Conservation (phyloP, 2,888 invertebrate genomes). For the Pterostichus niger region DNA sequence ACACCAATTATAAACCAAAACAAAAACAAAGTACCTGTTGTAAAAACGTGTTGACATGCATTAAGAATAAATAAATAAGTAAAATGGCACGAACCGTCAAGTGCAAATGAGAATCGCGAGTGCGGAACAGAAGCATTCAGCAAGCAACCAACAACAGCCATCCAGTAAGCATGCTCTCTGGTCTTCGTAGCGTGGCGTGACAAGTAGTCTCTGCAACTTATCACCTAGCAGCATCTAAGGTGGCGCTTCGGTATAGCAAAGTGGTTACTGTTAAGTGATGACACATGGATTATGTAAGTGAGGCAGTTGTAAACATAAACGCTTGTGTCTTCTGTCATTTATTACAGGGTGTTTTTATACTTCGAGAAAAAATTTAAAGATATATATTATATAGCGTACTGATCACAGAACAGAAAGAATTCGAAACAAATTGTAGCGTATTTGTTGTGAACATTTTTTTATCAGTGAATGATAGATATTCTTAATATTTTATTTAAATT, state of each 20-base stretch:
- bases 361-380: no score
- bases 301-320: no score
- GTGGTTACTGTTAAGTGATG: slow-evolving; percentile 20
- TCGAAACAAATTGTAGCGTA: no score
- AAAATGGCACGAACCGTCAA: slow-evolving; percentile 44
- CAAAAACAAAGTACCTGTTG: slow-evolving; percentile 18
- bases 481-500: no score
- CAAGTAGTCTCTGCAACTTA: slow-evolving; percentile 49
- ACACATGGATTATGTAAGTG: slow-evolving; percentile 40
- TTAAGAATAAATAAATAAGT: slow-evolving; percentile 47
- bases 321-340: no score
- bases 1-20: slow-evolving; percentile 35
- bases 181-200: slow-evolving; percentile 44
- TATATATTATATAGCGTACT: no score
- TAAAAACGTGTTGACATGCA: slow-evolving; percentile 46
- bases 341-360: no score
- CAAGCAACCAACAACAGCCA: neutral
- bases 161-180: neutral
- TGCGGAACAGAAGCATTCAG: slow-evolving; percentile 9
- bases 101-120: slow-evolving; percentile 45
- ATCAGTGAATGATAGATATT: no score
- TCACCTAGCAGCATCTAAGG: slow-evolving; percentile 32
- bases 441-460: no score
- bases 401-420: no score
- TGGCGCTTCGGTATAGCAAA: slow-evolving; percentile 10